Evolutionary conservation across 2,113 vertebrate species (phyloP).

Genomic region (Erythrocercus mccallii): DNA sequence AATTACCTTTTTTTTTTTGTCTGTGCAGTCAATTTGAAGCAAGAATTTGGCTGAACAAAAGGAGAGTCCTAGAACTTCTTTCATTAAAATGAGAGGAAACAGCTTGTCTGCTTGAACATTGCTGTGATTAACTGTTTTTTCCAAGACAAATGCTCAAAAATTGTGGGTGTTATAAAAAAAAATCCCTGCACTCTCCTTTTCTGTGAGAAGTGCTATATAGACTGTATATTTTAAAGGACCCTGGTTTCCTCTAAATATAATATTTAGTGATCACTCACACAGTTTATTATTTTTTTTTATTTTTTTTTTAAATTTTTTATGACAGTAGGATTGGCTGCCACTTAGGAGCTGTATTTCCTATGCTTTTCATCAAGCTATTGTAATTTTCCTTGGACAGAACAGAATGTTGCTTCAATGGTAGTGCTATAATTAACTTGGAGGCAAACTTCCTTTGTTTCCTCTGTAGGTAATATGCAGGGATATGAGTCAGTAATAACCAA

Average conservation of each 20-base stretch:
- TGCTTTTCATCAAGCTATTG: not conserved
- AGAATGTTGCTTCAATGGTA: not conserved
- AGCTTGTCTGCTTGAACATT: not conserved
- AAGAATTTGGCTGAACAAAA: not conserved
- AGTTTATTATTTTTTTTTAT: not conserved
- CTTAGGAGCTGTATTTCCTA: not conserved
- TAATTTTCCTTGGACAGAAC: not conserved
- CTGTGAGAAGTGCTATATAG: not conserved
- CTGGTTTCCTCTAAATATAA: not conserved
- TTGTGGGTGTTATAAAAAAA: not conserved
- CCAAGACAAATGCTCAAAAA: not conserved
- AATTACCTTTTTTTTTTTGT: not conserved
- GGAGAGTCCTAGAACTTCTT: not conserved
- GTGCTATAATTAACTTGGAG: slow-evolving; percentile 24
- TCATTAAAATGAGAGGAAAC: not conserved
- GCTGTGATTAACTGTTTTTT: not conserved
- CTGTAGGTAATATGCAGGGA: not conserved
- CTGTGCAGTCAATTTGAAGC: not conserved
- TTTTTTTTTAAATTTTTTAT: not conserved
- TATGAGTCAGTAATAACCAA: slow-evolving; percentile 45
- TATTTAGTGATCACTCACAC: not conserved
- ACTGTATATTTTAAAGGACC: not conserved
- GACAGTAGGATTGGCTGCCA: not conserved
- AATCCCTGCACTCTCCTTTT: not conserved
- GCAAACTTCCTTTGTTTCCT: slow-evolving; percentile 33